Base-by-base conservation (phyloP, 2,113 vertebrate species). In the Halcyon malimbica region DNA sequence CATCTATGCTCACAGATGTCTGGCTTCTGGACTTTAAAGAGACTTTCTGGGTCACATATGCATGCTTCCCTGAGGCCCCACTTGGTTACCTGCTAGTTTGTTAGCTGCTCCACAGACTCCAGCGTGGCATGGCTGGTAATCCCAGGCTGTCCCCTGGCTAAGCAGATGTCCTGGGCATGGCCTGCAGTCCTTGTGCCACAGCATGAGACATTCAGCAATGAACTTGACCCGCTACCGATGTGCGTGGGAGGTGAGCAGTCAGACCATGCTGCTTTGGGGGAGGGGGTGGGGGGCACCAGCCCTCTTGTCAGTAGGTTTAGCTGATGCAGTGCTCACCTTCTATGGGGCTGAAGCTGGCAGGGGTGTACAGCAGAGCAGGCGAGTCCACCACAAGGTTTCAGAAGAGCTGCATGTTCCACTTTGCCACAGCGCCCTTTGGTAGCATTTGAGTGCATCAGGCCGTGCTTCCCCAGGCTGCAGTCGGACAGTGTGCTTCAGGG, bases 21-120 rank as follows among this genome's bases (percentile, higher is more conserved):
- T 42, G 37, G 74, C 82, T 91, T 29, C 74, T 69, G 57, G 87
- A 48, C 29, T 79, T 60, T 48, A 44, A 23, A 14, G 17, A 68
- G 13, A 12, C 74, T 93, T 94, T 91, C 57, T 91, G 82, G 94
- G 87, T 97, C 93, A 80, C 87, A 37, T 33, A 39, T 7, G 53
- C 35, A 26, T 53, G 59, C 84, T 67, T 63, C 65, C 73, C 53
- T 0, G 0, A 68, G 83, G 91, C 65, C 57, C 25, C 0, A 4
- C 63, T 74, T 67, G 23, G 54, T 67, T 86, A 67, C 76, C 71
- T 86, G 50, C 23, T 90, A 6, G 26, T 80, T 53, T 24, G 21
- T 44, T 83, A 80, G 50, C 83, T 74, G 83, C 63, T 93, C 63
- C 5, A 0, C 54, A 4, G 19, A 26, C 85, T 69, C 53, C 5